Evolutionary conservation across 2,113 vertebrate genomes (phyloP), one percentile per base, ranked within the genome.

Genomic region (Rhynchopsitta pachyrhyncha): DNA sequence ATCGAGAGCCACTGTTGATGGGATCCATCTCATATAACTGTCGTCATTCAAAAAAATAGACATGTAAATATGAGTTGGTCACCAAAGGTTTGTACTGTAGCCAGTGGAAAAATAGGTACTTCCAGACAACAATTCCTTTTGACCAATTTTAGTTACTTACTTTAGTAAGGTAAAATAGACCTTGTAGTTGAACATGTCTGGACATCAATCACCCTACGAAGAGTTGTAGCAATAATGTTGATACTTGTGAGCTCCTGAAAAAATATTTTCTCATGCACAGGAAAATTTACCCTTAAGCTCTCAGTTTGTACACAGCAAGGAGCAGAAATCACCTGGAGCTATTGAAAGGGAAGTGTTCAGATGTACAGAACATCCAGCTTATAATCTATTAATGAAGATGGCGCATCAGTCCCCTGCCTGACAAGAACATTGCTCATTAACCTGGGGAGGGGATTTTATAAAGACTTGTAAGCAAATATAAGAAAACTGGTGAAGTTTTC

Each of bases 371-470:
- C 29, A 33, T 8, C 37, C 20, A 6, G 1, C 2, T 27, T 13
- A 41, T 3, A 13, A 49, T 16, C 10, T 31, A 3, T 28, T 20
- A 18, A 28, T n/a, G 20, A 49, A 62, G n/a, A 41, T 0, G 6
- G 13, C 16, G 5, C 0, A 0, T 2, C 52, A 35, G 12, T 23
- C 7, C 14, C 9, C 10, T 19, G 8, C 13, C n/a, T 27, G 24
- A 28, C 28, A 12, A 11, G 7, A 57, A 29, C 23, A 5, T 10
- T 13, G 7, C 7, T 68, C 15, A 10, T 60, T 35, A 62, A 46
- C 4, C 35, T 31, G 28, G 73, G 29, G 31, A 63, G 19, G 20
- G 22, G 6, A 68, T 59, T 47, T 52, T 44, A 10, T 44, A 39
- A 89, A 18, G 77, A 46, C 17, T 11, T 22, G 19, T 7, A 55